These are phyloP conservation scores for Caenorhabditis japonica DNA, from an alignment of 2,888 invertebrate genomes.

Conservation along the genomic window DNA sequence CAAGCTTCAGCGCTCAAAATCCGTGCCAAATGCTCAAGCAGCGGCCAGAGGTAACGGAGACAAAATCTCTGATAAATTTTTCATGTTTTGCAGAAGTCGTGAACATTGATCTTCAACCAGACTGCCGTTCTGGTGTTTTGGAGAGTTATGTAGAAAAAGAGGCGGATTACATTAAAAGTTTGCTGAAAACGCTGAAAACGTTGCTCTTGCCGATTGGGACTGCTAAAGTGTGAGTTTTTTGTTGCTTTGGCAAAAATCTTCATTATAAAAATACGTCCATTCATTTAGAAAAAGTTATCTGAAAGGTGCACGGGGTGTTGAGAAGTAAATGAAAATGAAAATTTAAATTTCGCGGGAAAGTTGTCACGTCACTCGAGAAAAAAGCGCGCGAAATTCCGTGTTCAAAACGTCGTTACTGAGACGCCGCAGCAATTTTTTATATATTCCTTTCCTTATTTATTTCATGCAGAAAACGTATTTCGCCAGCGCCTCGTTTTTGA, in stretches of 20 bases:
- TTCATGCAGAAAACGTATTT: no score
- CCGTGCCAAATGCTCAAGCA: conserved; percentile 56
- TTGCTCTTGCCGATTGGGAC: conserved; percentile 52
- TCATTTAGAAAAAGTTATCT: background rate
- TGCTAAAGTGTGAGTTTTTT: conserved; percentile 44
- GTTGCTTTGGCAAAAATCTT: background rate
- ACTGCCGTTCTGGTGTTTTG: conserved; percentile 46
- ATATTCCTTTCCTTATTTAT: no score
- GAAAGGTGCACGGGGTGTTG: background rate
- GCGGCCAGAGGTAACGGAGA: conserved; percentile 24
- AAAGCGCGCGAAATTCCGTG: no score
- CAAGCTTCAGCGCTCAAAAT: conserved; percentile 49
- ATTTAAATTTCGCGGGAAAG: no score
- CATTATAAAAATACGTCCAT: background rate
- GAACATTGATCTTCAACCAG: conserved; percentile 21
- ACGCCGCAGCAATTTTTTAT: no score
- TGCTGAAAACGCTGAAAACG: conserved; percentile 50
- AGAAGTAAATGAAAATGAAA: no score
- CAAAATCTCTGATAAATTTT: no score
- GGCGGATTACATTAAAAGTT: conserved; percentile 57
- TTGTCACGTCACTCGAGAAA: no score
- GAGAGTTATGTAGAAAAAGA: conserved; percentile 45
- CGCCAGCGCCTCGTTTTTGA: no score
- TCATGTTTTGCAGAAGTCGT: conserved; percentile 42
- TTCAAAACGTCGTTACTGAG: no score